These are phyloP conservation scores for Formicarius rufipectus DNA, from an alignment of 2,113 vertebrate species.

Conservation along the genomic window DNA sequence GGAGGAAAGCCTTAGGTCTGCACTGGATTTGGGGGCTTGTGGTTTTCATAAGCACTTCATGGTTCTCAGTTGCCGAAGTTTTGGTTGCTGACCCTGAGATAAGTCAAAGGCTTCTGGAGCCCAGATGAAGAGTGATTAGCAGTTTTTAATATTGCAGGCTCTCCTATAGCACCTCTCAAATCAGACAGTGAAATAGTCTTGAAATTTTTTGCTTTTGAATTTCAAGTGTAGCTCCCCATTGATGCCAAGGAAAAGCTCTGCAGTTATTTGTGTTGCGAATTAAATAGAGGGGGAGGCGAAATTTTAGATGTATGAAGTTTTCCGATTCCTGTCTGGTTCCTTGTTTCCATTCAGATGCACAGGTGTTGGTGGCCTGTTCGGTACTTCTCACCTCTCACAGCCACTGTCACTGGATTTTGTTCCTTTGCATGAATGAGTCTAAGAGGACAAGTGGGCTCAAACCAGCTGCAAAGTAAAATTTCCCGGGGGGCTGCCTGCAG, in stretches of 20 bases:
- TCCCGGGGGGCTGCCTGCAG: background rate
- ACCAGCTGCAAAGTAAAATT: background rate
- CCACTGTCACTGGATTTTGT: background rate
- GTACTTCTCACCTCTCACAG: background rate
- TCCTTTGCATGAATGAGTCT: background rate
- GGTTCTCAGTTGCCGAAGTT: background rate
- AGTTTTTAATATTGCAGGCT: background rate
- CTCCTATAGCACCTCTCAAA: background rate
- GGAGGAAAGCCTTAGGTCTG: background rate
- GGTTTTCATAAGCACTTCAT: background rate
- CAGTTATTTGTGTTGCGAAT: background rate
- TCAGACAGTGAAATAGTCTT: background rate
- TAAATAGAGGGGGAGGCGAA: background rate
- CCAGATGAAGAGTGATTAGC: background rate
- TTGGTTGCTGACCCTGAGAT: background rate
- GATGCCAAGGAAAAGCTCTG: background rate
- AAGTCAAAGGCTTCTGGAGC: background rate
- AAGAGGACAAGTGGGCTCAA: background rate
- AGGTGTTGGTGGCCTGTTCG: background rate
- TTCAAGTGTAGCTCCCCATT: background rate
- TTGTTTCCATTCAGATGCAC: background rate
- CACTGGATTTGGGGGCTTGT: background rate
- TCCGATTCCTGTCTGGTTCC: background rate
- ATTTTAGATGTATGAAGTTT: background rate
- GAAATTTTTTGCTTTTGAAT: background rate